phyloP scores from a whole-genome alignment of 2,113 vertebrate genomes.

The Istiophorus platypterus region DNA sequence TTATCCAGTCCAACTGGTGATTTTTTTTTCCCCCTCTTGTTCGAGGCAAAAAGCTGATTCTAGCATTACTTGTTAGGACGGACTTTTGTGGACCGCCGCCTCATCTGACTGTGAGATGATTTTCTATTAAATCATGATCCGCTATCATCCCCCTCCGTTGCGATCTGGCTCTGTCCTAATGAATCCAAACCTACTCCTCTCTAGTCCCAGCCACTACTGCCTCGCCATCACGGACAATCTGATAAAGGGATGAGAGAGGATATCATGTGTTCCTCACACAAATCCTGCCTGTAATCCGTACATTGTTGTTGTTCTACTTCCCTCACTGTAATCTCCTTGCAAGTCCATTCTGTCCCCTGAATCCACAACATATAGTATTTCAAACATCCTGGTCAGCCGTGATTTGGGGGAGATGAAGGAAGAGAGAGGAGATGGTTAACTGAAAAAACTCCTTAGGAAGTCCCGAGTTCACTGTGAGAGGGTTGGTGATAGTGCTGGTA shows the following conservation, averaged over 20 bases:
- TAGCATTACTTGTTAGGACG: slow-evolving; percentile 9
- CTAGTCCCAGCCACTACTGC: slow-evolving; percentile 51
- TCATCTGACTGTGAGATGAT: slow-evolving; percentile 52
- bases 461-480: slow-evolving; percentile 9
- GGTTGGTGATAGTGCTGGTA: slow-evolving; percentile 38
- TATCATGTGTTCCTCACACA: slow-evolving; percentile 84
- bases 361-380: slow-evolving; percentile 56
- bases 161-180: slow-evolving; percentile 66
- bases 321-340: slow-evolving; percentile 71
- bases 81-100: slow-evolving; percentile 31
- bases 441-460: slow-evolving; percentile 18
- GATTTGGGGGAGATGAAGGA: slow-evolving; percentile 45
- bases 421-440: slow-evolving; percentile 19
- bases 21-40: slow-evolving; percentile 20
- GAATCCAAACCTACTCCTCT: slow-evolving; percentile 69
- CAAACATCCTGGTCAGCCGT: slow-evolving; percentile 43
- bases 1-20: slow-evolving; percentile 43
- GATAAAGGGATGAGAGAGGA: slow-evolving; percentile 83
- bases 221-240: slow-evolving; percentile 77
- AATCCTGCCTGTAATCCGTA: slow-evolving; percentile 84
- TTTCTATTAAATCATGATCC: slow-evolving; percentile 48
- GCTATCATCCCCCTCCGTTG: slow-evolving; percentile 53
- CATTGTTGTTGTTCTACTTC: slow-evolving; percentile 82
- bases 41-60: slow-evolving; percentile 19
- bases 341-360: slow-evolving; percentile 61